Percentiles rank a stretch among this genome's conserved stretches.
Conservation (phyloP, 2,797 vertebrate genomes). For the Acipenser oxyrinchus region DNA sequence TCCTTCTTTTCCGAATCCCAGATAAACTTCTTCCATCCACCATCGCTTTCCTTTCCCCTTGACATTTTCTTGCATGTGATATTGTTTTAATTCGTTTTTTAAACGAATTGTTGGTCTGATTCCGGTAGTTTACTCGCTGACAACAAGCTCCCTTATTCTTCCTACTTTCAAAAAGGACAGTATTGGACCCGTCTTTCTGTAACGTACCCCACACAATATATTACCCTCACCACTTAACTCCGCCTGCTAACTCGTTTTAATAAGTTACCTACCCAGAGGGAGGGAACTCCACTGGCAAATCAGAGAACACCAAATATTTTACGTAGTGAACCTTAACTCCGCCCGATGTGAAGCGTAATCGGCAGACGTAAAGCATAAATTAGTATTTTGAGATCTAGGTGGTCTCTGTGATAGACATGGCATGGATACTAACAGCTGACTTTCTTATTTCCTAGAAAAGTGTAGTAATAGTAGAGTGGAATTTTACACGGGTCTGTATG, state of each 20-base stretch:
- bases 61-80: constrained; percentile 57
- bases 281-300: constrained; percentile 49
- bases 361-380: not conserved
- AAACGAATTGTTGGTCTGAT: constrained; percentile 1
- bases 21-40: constrained; percentile 84
- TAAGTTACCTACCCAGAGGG: constrained; percentile 50
- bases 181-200: constrained; percentile 43
- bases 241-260: constrained; percentile 47
- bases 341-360: not conserved
- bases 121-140: constrained; percentile 17
- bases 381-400: not conserved
- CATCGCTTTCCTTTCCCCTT: constrained; percentile 74
- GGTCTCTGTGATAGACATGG: too few species aligned
- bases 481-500: too few species aligned
- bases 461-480: too few species aligned
- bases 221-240: constrained; percentile 39
- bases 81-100: constrained; percentile 6
- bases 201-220: constrained; percentile 52
- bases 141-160: constrained; percentile 31
- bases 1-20: constrained; percentile 94
- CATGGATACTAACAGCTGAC: too few species aligned
- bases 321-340: constrained; percentile 30
- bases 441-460: too few species aligned
- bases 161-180: constrained; percentile 51
- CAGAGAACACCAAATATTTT: constrained; percentile 35